Conservation (phyloP, 2,888 invertebrate genomes). For the Anoncus sp. region DNA sequence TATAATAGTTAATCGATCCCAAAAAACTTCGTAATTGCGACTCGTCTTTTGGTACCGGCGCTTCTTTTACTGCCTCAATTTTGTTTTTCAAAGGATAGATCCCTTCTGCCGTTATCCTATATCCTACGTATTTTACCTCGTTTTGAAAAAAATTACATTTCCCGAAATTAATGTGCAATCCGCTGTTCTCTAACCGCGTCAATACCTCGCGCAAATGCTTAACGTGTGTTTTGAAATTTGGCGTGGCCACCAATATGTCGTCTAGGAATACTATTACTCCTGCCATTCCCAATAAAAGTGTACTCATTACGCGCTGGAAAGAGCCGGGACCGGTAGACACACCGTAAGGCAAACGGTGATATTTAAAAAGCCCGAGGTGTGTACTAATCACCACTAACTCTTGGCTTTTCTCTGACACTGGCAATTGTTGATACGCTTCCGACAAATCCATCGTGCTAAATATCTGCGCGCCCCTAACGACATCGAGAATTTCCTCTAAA, state of each 20-base stretch:
- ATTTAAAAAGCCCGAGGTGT: constrained; percentile 16
- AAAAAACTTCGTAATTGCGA: constrained; percentile 26
- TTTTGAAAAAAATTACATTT: constrained; percentile 45
- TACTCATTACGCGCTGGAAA: constrained; percentile 15
- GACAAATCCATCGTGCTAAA: constrained; percentile 77
- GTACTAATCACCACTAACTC: constrained; percentile 47
- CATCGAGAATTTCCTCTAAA: constrained; percentile 62
- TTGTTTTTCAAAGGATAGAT: constrained; percentile 35
- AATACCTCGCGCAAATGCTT: constrained; percentile 33
- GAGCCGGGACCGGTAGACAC: constrained; percentile 21
- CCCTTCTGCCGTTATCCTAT: constrained; percentile 29
- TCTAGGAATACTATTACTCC: constrained; percentile 30
- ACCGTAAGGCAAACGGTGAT: constrained; percentile 8
- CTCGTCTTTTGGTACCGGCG: constrained; percentile 12
- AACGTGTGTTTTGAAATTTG: not conserved
- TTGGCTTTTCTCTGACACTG: constrained; percentile 72
- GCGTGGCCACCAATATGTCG: constrained; percentile 13
- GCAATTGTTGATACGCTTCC: constrained; percentile 77
- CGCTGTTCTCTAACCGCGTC: constrained; percentile 23
- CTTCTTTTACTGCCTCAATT: constrained; percentile 41
- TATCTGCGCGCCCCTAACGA: constrained; percentile 60
- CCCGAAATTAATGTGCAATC: constrained; percentile 37
- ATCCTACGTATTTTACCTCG: constrained; percentile 46
- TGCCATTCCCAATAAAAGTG: constrained; percentile 13
- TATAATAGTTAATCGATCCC: constrained; percentile 38